A percentile compares a stretch with the other conserved stretches of the same genome.
These are phyloP conservation scores for Zelostemma sp. DNA, from an alignment of 1,140 invertebrate genomes.

Conservation along the genomic window DNA sequence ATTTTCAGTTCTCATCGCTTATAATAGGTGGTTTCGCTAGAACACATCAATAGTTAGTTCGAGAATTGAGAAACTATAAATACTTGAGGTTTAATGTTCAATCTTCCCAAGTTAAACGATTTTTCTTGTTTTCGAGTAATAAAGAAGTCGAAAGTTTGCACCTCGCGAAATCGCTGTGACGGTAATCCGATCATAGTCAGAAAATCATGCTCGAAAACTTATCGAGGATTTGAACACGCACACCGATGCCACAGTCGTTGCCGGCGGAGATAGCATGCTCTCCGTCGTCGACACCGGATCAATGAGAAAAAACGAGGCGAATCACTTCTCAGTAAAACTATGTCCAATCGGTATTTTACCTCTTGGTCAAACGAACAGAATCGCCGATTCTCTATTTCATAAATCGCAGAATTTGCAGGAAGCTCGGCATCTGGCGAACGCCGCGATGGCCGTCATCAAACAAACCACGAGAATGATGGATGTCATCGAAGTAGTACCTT, in stretches of 20 bases:
- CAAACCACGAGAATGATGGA: constrained; percentile 80
- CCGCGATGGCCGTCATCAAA: constrained; percentile 86
- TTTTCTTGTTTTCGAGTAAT: too few species aligned
- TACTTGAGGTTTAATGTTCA: too few species aligned
- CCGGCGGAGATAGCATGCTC: constrained; percentile 93
- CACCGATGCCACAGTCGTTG: constrained; percentile 89
- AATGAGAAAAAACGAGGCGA: constrained; percentile 59
- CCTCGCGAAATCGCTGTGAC: constrained; percentile 89
- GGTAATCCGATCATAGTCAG: constrained; percentile 84
- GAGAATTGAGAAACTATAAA: too few species aligned
- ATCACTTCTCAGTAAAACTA: constrained; percentile 57
- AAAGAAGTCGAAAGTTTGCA: too few species aligned
- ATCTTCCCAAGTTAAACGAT: too few species aligned
- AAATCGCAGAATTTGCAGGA: constrained; percentile 71
- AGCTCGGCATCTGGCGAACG: constrained; percentile 79
- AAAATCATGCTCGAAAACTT: constrained; percentile 85
- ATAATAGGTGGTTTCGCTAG: too few species aligned
- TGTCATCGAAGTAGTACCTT: constrained; percentile 83
- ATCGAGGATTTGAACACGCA: constrained; percentile 69
- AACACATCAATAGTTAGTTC: too few species aligned
- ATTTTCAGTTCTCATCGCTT: too few species aligned
- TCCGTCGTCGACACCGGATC: constrained; percentile 84
- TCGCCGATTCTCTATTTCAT: constrained; percentile 78
- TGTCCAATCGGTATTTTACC: constrained; percentile 87
- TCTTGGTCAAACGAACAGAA: constrained; percentile 82